Evolutionary conservation across 1,140 invertebrate species (phyloP).

Genomic region (Ostrea edulis): DNA sequence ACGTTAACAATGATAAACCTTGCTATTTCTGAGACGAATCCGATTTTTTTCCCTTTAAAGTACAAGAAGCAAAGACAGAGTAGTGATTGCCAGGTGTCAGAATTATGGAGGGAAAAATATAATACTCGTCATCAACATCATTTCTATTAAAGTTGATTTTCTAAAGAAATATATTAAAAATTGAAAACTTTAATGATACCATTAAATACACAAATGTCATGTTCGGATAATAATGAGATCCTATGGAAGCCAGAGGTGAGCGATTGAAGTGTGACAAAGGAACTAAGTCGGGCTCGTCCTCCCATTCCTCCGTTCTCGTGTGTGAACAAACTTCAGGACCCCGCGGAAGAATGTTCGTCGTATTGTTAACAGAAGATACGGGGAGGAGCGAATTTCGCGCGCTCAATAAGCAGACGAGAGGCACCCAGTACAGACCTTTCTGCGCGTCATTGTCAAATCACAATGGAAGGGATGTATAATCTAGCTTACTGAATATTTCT

Average conservation of each 20-base stretch:
- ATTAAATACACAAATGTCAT: slow-evolving; percentile 38
- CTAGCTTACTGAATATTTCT: neutral
- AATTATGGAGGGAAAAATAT: slow-evolving; percentile 18
- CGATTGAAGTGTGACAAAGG: neutral
- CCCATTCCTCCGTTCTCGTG: neutral
- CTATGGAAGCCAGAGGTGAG: neutral
- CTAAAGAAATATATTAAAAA: slow-evolving; percentile 27
- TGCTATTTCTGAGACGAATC: no score
- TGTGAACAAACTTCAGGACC: slow-evolving; percentile 30
- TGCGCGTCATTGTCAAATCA: neutral
- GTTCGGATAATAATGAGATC: slow-evolving; percentile 25
- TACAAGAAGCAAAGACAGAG: neutral
- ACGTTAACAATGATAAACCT: no score
- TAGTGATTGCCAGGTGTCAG: slow-evolving; percentile 28
- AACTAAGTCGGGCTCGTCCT: slow-evolving; percentile 19
- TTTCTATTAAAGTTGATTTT: slow-evolving; percentile 34
- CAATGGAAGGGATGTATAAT: slow-evolving; percentile 23
- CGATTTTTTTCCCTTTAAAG: neutral
- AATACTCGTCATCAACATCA: neutral
- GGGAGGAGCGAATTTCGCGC: slow-evolving; percentile 31
- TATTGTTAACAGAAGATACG: slow-evolving; percentile 22
- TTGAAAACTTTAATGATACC: slow-evolving; percentile 35
- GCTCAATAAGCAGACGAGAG: slow-evolving; percentile 32
- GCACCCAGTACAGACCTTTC: slow-evolving; percentile 17
- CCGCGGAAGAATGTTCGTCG: slow-evolving; percentile 15